Evolutionary conservation across 2,113 vertebrate species (phyloP).

Genomic region (Tympanuchus pallidicinctus): DNA sequence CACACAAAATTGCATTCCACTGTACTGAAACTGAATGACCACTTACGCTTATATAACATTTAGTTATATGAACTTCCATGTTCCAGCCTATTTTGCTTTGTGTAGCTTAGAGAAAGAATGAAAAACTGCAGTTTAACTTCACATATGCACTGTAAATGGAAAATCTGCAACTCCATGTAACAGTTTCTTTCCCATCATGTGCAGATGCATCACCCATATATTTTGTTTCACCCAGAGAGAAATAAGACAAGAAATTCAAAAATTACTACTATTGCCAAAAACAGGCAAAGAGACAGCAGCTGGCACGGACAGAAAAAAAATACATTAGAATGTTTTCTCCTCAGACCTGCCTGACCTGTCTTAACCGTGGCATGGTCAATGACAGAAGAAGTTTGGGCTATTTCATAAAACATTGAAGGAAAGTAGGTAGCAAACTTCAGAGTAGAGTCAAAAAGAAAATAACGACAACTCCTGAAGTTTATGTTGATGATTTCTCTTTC

Average conservation of each 20-base stretch:
- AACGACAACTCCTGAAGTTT: not conserved
- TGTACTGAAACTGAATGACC: not conserved
- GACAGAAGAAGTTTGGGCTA: not conserved
- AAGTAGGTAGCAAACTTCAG: not conserved
- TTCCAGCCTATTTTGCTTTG: not conserved
- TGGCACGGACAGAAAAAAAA: not conserved
- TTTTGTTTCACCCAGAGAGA: not conserved
- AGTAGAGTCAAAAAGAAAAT: not conserved
- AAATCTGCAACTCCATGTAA: not conserved
- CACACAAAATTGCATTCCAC: not conserved
- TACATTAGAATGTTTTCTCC: not conserved
- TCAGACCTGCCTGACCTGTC: not conserved
- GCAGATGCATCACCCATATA: accelerated
- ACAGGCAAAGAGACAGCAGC: not conserved
- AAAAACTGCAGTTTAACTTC: not conserved
- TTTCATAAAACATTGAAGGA: not conserved
- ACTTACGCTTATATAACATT: not conserved
- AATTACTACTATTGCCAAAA: not conserved
- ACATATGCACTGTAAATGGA: not conserved
- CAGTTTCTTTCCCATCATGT: not conserved
- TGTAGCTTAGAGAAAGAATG: not conserved
- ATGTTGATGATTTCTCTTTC: not conserved
- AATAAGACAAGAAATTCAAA: not conserved
- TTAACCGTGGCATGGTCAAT: not conserved
- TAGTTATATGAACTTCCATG: not conserved